Conservation (phyloP, 2,797 vertebrate genomes). For the Muraenolepis orangiensis region DNA sequence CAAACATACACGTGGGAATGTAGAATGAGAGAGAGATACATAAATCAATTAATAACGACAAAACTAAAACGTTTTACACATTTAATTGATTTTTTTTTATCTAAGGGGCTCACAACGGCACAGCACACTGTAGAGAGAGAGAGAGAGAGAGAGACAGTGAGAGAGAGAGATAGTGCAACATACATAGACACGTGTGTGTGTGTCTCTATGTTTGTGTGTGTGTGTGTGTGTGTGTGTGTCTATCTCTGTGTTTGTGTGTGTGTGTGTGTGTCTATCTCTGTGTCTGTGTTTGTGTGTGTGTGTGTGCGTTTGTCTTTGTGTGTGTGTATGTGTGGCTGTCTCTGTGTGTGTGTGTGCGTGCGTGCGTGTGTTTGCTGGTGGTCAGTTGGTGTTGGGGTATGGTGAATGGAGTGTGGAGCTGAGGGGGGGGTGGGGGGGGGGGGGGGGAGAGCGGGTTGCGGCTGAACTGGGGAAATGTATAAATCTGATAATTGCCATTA, state of each 20-base stretch:
- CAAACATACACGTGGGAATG: background rate
- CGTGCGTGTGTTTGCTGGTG: too few species aligned
- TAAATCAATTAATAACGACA: background rate
- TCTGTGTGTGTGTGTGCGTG: background rate
- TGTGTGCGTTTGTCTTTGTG: background rate
- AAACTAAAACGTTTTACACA: background rate
- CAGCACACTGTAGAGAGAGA: background rate
- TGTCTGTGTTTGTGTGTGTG: background rate
- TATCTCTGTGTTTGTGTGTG: background rate
- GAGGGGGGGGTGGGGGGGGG: background rate
- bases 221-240: background rate
- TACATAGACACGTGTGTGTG: background rate
- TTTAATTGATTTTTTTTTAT: background rate
- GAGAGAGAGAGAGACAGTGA: background rate
- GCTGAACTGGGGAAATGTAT: constrained; percentile 11
- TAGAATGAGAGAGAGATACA: background rate
- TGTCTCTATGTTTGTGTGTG: background rate
- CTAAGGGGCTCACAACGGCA: background rate
- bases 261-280: too few species aligned
- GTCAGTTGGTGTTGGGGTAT: background rate
- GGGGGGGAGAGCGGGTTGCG: background rate
- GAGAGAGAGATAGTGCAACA: background rate
- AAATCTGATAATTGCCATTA: constrained; percentile 39
- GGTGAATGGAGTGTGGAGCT: too few species aligned
- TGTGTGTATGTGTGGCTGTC: background rate